Base-by-base conservation (phyloP, 2,888 invertebrate species). In the Nemoura dubitans region DNA sequence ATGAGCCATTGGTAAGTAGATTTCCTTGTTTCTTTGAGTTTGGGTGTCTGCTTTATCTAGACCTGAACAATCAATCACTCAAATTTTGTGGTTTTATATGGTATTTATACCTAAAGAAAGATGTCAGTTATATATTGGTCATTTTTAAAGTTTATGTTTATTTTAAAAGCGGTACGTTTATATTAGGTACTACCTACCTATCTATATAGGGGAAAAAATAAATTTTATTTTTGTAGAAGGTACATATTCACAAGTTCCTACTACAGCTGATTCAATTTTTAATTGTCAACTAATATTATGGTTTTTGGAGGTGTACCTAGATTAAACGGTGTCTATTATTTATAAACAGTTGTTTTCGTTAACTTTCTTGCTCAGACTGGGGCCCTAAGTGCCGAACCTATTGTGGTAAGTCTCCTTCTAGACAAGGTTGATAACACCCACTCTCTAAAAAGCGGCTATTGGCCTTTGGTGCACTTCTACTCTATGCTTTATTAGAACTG, bases 1-100 rank as follows among this genome's bases (percentile, higher is more conserved):
- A 97, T 92, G 98, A 98, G 92, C 98, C 98, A 87, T 92, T 98
- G 96, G 98, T 98, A 94, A 94, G 96, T 93, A 59, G 29, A 76
- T 80, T 36, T 43, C 21, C 59, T 36, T 85, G 29, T 86, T 87
- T 42, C 36, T 81, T 87, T 30, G 36, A 29, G 76, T 78, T 78
- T 88, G 29, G 29, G 27, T 78, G 78, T 59, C 78, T 78, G 78
- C 78, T 78, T 78, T 28, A 26, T 78, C 78, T 28, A 26, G 59
- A 59, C 59, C 59, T 59, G 14, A 10, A 21, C 14, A 59, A 59
- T 21, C 59, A 21, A 59, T 21, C 59, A 21, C 59, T 16, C 59
- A 36, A n/a, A 36, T 36, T 6, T 36, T 6, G 36, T 36, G 36
- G 36, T 36, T 36, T 36, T 6, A 36, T 36, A 36, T 36, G n/a